Evolutionary conservation across 2,888 invertebrate genomes (phyloP), one percentile per base, ranked within the genome.

Genomic region (Pocota personata): DNA sequence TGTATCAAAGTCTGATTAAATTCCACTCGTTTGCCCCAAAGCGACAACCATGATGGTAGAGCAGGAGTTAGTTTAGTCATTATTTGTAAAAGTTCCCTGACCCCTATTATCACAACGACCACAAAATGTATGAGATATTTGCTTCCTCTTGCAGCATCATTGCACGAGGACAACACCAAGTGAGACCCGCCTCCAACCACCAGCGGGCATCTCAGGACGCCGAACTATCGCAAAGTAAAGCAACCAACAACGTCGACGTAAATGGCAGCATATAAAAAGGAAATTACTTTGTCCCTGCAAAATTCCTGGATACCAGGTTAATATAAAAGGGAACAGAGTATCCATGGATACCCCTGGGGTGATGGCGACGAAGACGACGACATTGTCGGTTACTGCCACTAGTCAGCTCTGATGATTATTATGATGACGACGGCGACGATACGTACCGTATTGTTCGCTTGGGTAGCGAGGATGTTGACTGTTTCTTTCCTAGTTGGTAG

Each of bases 221-320:
- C 66, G 50, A 82, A 40, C 82, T 73, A 32, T 30, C 2, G 48
- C 50, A 52, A 62, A 57, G 27, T 27, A 71, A 43, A 40, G 48
- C 19, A 48, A 37, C 52, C 12, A 16, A 8, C 46, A 24, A 48
- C 52, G 12, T 52, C 37, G 12, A 50, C 67, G 43, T 48, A 71
- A 71, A 78, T 71, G 62, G 55, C 66, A 73, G 48, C 57, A 48
- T 52, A 69, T 40, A 55, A 73, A 58, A 58, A 58, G 50, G 57
- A 73, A 50, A 75, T 80, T 75, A 67, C 67, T 62, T 14, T 75
- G 37, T 79, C 60, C 46, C 52, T 55, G 48, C 19, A 60, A 80
- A 50, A 67, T 58, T 80, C 40, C 60, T 60, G 55, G 40, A 80
- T 50, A 40, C 69, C 82, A 66, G 57, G 76, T 76, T 77, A 76